Evolutionary conservation across 2,888 invertebrate genomes (phyloP), one percentile per base, ranked within the genome.

Genomic region (Diarsia mendica): DNA sequence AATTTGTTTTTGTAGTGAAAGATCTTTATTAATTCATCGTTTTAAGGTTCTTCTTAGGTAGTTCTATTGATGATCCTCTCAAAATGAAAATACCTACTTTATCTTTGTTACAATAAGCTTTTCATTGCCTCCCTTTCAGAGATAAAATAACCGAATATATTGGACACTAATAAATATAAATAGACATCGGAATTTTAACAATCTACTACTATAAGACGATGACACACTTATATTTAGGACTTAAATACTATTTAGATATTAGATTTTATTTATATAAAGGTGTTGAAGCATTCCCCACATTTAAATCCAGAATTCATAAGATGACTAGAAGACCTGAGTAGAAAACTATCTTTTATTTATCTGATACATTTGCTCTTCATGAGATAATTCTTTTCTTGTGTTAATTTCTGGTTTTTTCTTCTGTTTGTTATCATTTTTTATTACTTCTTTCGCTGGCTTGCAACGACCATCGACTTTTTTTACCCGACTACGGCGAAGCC

Each of bases 311-410:
- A 75, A 64, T 84, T 75, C 20, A 68, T 80, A 48, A 72, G 80
- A 46, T 78, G 75, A 0, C 53, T 13, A 5, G 73, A n/a, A n/a
- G n/a, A n/a, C n/a, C n/a, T n/a, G n/a, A n/a, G n/a, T n/a, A n/a
- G n/a, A 71, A 28, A 72, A 69, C 13, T 72, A 55, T 10, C 70
- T 68, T 10, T 74, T 82, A 9, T 53, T 23, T 0, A 85, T 39
- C 13, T 78, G 73, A 69, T 79, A 63, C 48, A 86, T 15, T 82
- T 86, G 13, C 79, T 90, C 20, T 81, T 85, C 72, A 1, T 68
- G 48, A 28, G 46, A 55, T 0, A 68, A 61, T 4, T 80, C 60
- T 0, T 60, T 71, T 28, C 28, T 28, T 28, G 28, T 28, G 1
- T 1, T 28, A 28, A 28, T 28, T 28, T 28, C 28, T 28, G 28